phyloP scores from a whole-genome alignment of 1,140 invertebrate genomes.

The Solenopsis invicta region DNA sequence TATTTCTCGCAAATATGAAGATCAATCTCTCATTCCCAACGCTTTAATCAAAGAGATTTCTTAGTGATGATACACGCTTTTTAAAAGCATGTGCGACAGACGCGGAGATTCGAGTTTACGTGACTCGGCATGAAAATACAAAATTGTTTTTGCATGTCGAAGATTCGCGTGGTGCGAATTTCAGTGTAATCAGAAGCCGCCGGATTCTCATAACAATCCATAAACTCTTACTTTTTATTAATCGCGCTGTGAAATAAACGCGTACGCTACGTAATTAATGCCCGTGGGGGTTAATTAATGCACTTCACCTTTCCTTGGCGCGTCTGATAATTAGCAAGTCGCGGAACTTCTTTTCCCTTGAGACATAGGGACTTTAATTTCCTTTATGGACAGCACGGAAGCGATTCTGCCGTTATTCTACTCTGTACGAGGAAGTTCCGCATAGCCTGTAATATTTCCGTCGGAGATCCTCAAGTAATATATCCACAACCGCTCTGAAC shows the following conservation, averaged over 20 bases:
- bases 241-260: not conserved
- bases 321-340: constrained; percentile 38
- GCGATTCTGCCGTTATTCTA: constrained; percentile 44
- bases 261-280: constrained; percentile 30
- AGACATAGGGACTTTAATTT: constrained; percentile 36
- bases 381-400: constrained; percentile 35
- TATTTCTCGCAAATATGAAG: not conserved
- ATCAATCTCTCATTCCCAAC: not conserved
- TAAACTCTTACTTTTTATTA: not conserved
- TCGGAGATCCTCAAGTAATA: constrained; percentile 50
- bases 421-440: constrained; percentile 43
- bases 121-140: not conserved
- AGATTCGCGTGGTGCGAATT: not conserved
- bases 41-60: not conserved
- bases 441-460: constrained; percentile 51
- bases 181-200: not conserved
- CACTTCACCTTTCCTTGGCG: constrained; percentile 2
- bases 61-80: not conserved
- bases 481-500: constrained; percentile 26
- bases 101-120: not conserved
- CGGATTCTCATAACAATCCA: not conserved
- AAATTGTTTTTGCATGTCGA: constrained; percentile 8
- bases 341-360: constrained; percentile 14
- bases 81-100: not conserved
- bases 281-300: constrained; percentile 39